Evolutionary conservation across 2,113 vertebrate genomes (phyloP).

Genomic region (Microcebus murinus): DNA sequence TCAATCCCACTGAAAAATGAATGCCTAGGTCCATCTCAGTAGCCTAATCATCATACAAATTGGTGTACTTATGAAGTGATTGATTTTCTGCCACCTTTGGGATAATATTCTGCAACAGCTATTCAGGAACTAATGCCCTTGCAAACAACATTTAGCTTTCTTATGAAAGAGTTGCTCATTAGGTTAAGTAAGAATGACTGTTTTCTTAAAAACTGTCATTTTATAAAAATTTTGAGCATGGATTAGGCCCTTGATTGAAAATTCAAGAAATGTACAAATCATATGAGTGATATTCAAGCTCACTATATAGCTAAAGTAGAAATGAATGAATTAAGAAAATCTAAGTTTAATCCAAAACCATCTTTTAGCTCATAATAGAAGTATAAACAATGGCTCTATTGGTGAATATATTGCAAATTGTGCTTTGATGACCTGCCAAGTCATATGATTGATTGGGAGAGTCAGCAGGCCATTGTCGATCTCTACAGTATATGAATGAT

Average conservation of each 20-base stretch:
- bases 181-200: slow-evolving; percentile 35
- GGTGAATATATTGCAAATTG: not conserved
- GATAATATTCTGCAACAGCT: slow-evolving; percentile 42
- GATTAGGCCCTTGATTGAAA: slow-evolving; percentile 16
- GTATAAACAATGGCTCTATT: not conserved
- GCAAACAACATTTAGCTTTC: not conserved
- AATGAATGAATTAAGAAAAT: slow-evolving; percentile 31
- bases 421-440: not conserved
- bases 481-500: not conserved
- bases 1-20: slow-evolving; percentile 58
- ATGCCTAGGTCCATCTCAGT: not conserved
- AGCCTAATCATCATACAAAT: slow-evolving; percentile 56
- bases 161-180: slow-evolving; percentile 23
- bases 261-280: slow-evolving; percentile 13
- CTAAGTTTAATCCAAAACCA: not conserved
- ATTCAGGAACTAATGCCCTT: slow-evolving; percentile 9
- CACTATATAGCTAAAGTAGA: not conserved
- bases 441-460: not conserved
- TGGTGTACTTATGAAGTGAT: slow-evolving; percentile 43
- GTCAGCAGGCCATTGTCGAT: not conserved
- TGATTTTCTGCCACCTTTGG: slow-evolving; percentile 60
- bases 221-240: slow-evolving; percentile 29
- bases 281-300: not conserved
- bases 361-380: not conserved
- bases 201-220: slow-evolving; percentile 42